Evolutionary conservation across 2,797 vertebrate genomes (phyloP).

Genomic region (Hemibagrus guttatus): DNA sequence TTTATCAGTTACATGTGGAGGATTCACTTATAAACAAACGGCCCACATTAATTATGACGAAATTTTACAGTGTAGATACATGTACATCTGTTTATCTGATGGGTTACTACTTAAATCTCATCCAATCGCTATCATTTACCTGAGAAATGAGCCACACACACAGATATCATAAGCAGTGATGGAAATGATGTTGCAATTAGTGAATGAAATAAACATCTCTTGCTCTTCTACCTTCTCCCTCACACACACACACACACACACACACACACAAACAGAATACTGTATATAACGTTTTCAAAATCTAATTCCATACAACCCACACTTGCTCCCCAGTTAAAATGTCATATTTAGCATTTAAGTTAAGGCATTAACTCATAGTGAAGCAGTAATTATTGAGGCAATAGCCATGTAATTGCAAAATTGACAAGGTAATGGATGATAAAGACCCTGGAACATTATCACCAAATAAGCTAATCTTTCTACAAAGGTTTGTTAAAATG

Average conservation of each 20-base stretch:
- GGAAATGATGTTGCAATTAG: background rate
- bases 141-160: conserved; percentile 2
- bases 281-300: background rate
- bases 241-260: background rate
- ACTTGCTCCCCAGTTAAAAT: conserved; percentile 18
- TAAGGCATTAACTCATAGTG: conserved; percentile 20
- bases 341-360: conserved; percentile 25
- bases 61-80: conserved; percentile 18
- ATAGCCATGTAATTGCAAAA: conserved; percentile 14
- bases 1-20: conserved; percentile 38
- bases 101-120: conserved; percentile 24
- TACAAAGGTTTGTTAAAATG: background rate
- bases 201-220: background rate
- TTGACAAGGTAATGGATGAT: conserved; percentile 26
- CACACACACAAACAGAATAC: background rate
- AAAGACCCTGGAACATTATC: conserved; percentile 20
- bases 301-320: background rate
- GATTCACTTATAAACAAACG: conserved; percentile 42
- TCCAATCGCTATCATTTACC: conserved; percentile 25
- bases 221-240: background rate
- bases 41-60: conserved; percentile 38
- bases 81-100: conserved; percentile 35
- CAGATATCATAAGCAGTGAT: conserved; percentile 24
- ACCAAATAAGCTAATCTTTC: conserved; percentile 23
- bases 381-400: conserved; percentile 20